phyloP scores from a whole-genome alignment of 2,888 invertebrate species.

The Melipona beecheii region DNA sequence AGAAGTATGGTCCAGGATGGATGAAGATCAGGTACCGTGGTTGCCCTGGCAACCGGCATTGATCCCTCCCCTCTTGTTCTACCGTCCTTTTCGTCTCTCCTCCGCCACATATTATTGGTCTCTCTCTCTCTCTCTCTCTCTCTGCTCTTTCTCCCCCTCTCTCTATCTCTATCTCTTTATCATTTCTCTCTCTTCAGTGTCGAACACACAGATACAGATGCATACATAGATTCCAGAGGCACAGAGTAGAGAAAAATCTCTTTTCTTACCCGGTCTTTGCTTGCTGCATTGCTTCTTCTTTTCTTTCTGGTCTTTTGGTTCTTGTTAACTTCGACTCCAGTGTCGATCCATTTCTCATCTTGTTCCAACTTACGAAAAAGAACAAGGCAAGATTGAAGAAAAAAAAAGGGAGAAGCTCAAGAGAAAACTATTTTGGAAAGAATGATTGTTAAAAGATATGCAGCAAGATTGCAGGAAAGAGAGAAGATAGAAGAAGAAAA shows the following conservation, averaged over 20 bases:
- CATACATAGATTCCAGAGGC: slow-evolving; percentile 13
- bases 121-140: slow-evolving; percentile 27
- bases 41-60: slow-evolving; percentile 83
- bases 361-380: not conserved
- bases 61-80: slow-evolving; percentile 81
- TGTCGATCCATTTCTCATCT: slow-evolving; percentile 27
- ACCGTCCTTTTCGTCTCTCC: slow-evolving; percentile 63
- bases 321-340: slow-evolving; percentile 10
- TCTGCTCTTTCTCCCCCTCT: not conserved
- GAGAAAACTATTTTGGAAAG: slow-evolving; percentile 12
- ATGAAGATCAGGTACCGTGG: slow-evolving; percentile 81
- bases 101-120: slow-evolving; percentile 55
- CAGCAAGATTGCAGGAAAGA: not conserved
- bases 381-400: not conserved
- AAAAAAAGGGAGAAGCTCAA: not conserved
- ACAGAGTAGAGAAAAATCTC: slow-evolving; percentile 9
- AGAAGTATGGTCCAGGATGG: slow-evolving; percentile 74
- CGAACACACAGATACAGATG: slow-evolving; percentile 23
- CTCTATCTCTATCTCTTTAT: slow-evolving; percentile 3
- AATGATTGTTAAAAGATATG: not conserved
- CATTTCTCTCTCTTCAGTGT: not conserved
- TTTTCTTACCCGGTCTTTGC: slow-evolving; percentile 7
- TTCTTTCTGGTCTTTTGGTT: not conserved
- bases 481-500: not conserved
- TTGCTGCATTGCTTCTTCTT: not conserved